These are phyloP conservation scores for Lepidurus arcticus DNA, from an alignment of 1,140 invertebrate genomes.

Conservation along the genomic window DNA sequence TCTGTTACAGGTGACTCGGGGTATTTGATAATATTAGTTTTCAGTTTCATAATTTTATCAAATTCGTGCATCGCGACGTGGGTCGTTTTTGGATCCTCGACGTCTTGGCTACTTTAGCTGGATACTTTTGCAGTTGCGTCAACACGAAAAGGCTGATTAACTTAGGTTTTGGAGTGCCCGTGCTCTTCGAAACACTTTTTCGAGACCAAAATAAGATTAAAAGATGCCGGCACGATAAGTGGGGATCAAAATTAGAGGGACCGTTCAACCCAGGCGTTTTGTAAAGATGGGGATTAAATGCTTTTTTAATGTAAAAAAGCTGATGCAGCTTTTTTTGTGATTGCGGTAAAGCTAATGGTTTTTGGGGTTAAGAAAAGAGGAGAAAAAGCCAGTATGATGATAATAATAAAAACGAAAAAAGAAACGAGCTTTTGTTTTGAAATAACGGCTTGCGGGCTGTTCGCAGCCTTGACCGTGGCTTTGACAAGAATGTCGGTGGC, in stretches of 20 bases:
- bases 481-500: constrained; percentile 18
- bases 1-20: not conserved
- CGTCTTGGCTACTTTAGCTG: not conserved
- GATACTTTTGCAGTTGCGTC: not conserved
- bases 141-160: not conserved
- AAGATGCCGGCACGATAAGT: not conserved
- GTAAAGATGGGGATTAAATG: constrained; percentile 45
- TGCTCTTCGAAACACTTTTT: not conserved
- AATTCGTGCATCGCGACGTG: not conserved
- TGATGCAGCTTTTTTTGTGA: too few relatives aligned
- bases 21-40: not conserved
- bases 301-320: not conserved
- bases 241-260: not conserved
- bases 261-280: constrained; percentile 33
- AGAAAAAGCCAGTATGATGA: not conserved
- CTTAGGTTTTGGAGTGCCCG: not conserved
- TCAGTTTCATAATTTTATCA: not conserved
- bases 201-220: not conserved
- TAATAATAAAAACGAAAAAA: not conserved
- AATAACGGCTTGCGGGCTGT: constrained; percentile 12
- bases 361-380: not conserved
- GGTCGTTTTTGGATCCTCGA: not conserved
- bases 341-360: too few relatives aligned
- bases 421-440: not conserved
- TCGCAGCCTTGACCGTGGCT: constrained; percentile 2